phyloP scores from a whole-genome alignment of 2,113 vertebrate species.

The Chaenogobius annularis region DNA sequence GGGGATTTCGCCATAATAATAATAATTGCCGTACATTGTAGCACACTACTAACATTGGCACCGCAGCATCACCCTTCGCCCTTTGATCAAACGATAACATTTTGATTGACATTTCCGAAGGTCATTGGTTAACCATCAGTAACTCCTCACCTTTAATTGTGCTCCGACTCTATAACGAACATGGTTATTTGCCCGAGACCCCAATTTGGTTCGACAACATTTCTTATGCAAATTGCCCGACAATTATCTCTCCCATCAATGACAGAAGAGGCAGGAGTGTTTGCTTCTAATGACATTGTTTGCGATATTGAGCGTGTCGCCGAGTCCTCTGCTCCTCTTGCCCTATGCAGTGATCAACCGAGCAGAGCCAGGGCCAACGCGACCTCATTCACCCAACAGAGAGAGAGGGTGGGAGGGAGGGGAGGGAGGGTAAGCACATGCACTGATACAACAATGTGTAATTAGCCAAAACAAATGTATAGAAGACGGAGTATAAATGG shows the following conservation, averaged over 20 bases:
- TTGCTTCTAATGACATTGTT: conserved; percentile 68
- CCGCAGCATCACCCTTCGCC: conserved; percentile 21
- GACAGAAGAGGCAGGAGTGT: conserved; percentile 60
- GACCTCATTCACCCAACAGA: conserved; percentile 9
- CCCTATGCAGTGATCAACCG: conserved; percentile 12
- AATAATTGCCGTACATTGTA: background rate
- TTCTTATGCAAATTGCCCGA: conserved; percentile 73
- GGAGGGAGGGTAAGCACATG: background rate
- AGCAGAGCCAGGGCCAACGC: conserved; percentile 27
- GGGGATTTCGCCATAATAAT: background rate
- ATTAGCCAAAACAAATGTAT: background rate
- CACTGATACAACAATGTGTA: background rate
- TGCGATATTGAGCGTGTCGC: conserved; percentile 64
- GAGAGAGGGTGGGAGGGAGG: background rate
- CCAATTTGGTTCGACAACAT: conserved; percentile 56
- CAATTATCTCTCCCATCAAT: conserved; percentile 71
- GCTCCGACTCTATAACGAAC: conserved; percentile 52
- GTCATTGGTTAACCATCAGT: conserved; percentile 68
- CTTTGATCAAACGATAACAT: conserved; percentile 64
- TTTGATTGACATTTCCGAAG: conserved; percentile 73
- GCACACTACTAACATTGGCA: conserved; percentile 11
- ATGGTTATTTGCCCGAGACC: conserved; percentile 63
- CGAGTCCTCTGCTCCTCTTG: conserved; percentile 37
- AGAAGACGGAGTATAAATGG: background rate
- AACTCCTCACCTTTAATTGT: conserved; percentile 69